phyloP scores from a whole-genome alignment of 2,888 invertebrate species.

The Asteroscopus sphinx region DNA sequence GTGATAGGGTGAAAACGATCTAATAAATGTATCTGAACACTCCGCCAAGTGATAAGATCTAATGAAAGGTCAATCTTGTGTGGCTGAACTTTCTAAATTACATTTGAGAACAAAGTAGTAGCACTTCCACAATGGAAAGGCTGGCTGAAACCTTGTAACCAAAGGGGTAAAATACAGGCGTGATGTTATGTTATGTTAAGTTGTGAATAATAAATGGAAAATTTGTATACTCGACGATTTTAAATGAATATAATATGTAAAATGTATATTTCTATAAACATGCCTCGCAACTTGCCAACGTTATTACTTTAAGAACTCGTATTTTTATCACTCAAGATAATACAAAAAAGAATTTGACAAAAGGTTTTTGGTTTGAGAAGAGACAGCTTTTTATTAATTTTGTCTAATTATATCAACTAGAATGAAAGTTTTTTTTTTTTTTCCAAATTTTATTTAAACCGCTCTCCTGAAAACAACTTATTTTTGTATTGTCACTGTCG shows the following conservation, averaged over 20 bases:
- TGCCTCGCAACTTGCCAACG: neutral
- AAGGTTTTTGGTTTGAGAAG: too few species aligned
- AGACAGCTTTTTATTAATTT: too few species aligned
- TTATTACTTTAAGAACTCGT: neutral
- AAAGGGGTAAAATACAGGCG: too few species aligned
- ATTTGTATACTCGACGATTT: neutral
- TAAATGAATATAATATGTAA: neutral
- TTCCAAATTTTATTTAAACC: too few species aligned
- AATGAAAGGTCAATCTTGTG: conserved; percentile 1
- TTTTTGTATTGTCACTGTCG: too few species aligned
- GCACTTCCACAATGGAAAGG: neutral
- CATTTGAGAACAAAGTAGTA: conserved; percentile 2
- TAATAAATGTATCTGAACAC: conserved; percentile 9
- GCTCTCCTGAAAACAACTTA: too few species aligned
- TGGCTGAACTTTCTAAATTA: conserved; percentile 4
- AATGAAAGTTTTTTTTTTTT: too few species aligned
- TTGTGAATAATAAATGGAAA: conserved; percentile 6
- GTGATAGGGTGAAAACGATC: neutral
- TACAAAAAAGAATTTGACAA: too few species aligned
- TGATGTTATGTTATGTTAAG: too few species aligned
- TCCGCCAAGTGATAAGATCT: conserved; percentile 7
- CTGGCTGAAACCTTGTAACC: too few species aligned
- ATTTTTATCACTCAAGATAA: neutral
- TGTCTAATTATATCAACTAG: too few species aligned
- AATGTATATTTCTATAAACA: neutral